phyloP scores from a whole-genome alignment of 2,888 invertebrate genomes.

The Archips xylosteana region DNA sequence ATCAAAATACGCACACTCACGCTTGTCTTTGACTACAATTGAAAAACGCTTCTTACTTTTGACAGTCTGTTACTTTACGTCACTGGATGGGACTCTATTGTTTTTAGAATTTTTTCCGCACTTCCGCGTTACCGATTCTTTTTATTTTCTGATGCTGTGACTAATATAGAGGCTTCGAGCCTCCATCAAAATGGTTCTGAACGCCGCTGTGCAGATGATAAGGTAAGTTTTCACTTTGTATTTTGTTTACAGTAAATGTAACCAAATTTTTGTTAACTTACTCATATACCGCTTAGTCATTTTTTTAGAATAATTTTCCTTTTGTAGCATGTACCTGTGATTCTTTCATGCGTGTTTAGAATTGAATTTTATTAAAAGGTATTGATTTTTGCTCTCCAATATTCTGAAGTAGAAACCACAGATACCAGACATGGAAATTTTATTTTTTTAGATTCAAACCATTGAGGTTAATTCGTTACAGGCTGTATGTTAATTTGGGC shows the following conservation, averaged over 20 bases:
- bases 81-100: constrained; percentile 62
- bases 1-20: background rate
- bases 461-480: background rate
- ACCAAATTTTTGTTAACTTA: background rate
- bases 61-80: constrained; percentile 46
- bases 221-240: constrained; percentile 80
- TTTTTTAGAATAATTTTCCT: background rate
- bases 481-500: background rate
- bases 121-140: constrained; percentile 61
- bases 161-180: constrained; percentile 79
- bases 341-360: background rate
- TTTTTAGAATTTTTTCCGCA: constrained; percentile 73
- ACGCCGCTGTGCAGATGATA: constrained; percentile 91
- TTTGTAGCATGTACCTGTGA: background rate
- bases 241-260: constrained; percentile 30
- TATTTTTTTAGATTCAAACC: background rate
- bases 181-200: constrained; percentile 89
- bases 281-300: background rate
- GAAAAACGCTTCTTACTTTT: constrained; percentile 1
- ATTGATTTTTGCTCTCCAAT: background rate
- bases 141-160: constrained; percentile 80
- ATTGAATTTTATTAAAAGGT: background rate
- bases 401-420: background rate
- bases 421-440: background rate
- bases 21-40: constrained; percentile 3